Evolutionary conservation across 2,888 invertebrate species (phyloP), one percentile per base, ranked within the genome.

Genomic region (Drosophila limbata): DNA sequence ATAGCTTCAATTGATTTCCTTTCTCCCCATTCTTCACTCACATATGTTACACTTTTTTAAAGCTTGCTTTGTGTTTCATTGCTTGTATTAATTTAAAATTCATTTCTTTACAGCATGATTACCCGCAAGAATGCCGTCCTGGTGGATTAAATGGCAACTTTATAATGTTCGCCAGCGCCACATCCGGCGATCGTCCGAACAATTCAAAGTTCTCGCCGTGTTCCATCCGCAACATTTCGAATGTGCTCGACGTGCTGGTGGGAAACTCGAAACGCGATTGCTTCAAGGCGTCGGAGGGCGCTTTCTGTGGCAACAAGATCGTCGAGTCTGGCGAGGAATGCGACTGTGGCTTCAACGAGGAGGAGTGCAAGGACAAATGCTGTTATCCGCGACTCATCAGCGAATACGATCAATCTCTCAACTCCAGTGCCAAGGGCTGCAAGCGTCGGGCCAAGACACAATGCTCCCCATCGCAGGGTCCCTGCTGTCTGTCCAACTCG

Each of bases 141-240:
- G 98, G 98, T 66, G 97, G 98, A 9, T 94, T 96, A 37, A 95
- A 95, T 77, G 99, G 99, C 63, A 99, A 99, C 94, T 99, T 95
- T 93, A 99, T 99, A 89, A 99, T 99, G 99, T 99, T 99, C 93
- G 98, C 99, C 15, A 98, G 98, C 53, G 99, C 99, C 9, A 99
- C 99, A 0, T 98, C 98, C 73, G 99, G 99, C 55, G 99, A 99
- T 93, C 95, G 98, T 60, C 97, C 97, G 10, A 99, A 99, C 94
- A 99, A 99, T 93, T 98, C 98, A 89, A 96, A 97, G 91, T 99
- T 99, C 94, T 98, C 98, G 0, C 94, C 95, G 19, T 99, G 99
- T 93, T 98, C 98, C 86, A 95, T 98, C 72, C 96, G 97, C 70
- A 99, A 99, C 93, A 98, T 99, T 90, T 98, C 98, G 67, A 96